phyloP scores from a whole-genome alignment of 2,888 invertebrate species.

The Synergus umbraculus region DNA sequence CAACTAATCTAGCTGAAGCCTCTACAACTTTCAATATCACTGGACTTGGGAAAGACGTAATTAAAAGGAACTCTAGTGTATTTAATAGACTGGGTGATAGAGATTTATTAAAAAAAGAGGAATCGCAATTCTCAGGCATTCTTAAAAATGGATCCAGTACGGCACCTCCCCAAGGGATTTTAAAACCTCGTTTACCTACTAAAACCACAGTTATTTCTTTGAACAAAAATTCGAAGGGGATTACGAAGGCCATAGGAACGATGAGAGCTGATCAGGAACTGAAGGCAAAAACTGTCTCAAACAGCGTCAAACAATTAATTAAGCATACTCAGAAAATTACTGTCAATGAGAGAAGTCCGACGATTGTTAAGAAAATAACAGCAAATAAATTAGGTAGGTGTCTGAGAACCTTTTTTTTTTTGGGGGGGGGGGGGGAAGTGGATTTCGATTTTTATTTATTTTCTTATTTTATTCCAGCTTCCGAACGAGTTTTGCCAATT shows the following conservation, averaged over 20 bases:
- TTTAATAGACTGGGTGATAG: constrained; percentile 75
- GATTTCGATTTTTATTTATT: neutral
- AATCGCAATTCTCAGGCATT: constrained; percentile 60
- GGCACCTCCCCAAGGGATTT: constrained; percentile 63
- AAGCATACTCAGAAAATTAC: constrained; percentile 62
- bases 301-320: constrained; percentile 63
- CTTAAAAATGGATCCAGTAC: constrained; percentile 67
- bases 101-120: constrained; percentile 63
- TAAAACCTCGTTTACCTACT: constrained; percentile 63
- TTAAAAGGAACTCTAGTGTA: constrained; percentile 70
- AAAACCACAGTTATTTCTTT: constrained; percentile 55
- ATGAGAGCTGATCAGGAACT: constrained; percentile 75
- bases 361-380: constrained; percentile 50
- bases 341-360: constrained; percentile 51
- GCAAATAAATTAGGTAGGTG: constrained; percentile 69
- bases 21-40: constrained; percentile 73
- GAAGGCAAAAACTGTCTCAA: constrained; percentile 63
- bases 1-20: constrained; percentile 70
- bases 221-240: constrained; percentile 54
- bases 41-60: constrained; percentile 70
- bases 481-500: constrained; percentile 66
- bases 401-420: neutral
- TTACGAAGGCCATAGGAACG: constrained; percentile 66
- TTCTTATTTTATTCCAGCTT: constrained; percentile 65
- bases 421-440: neutral